Evolutionary conservation across 1,140 invertebrate species (phyloP).

Genomic region (Ladona fulva): DNA sequence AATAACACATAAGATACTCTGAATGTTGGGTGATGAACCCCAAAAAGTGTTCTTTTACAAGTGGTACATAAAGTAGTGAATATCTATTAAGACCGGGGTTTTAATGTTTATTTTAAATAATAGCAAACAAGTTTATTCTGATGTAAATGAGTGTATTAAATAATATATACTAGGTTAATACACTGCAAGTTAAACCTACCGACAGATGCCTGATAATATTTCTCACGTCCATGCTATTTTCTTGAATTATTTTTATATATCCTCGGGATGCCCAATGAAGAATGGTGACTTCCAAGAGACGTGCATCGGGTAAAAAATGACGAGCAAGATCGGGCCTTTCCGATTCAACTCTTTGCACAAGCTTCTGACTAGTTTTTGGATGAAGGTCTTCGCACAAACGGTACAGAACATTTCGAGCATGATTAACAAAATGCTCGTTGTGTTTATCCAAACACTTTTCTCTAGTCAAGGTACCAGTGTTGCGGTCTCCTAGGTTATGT

Average conservation of each 20-base stretch:
- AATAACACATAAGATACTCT: too few species aligned
- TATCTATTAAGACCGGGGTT: too few species aligned
- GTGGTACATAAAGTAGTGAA: too few species aligned
- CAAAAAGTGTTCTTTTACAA: too few species aligned
- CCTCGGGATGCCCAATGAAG: slow-evolving; percentile 12
- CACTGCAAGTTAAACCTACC: too few species aligned
- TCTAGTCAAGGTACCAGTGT: background rate
- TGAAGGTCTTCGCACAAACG: slow-evolving; percentile 13
- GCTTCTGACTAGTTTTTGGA: background rate
- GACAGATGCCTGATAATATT: slow-evolving; percentile 1
- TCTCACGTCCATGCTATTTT: background rate
- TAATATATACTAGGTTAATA: too few species aligned
- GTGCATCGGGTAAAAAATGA: background rate
- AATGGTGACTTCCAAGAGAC: slow-evolving; percentile 13
- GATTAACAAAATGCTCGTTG: slow-evolving; percentile 11
- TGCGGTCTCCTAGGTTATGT: background rate
- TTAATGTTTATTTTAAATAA: too few species aligned
- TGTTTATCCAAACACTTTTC: background rate
- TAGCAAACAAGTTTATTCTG: too few species aligned
- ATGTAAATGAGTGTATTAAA: too few species aligned
- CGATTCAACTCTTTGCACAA: background rate
- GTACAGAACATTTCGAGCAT: slow-evolving; percentile 14
- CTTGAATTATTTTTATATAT: background rate
- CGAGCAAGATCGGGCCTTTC: background rate
- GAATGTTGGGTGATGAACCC: too few species aligned